Evolutionary conservation across 2,797 vertebrate genomes (phyloP).

Genomic region (Rhinichthys osculus): DNA sequence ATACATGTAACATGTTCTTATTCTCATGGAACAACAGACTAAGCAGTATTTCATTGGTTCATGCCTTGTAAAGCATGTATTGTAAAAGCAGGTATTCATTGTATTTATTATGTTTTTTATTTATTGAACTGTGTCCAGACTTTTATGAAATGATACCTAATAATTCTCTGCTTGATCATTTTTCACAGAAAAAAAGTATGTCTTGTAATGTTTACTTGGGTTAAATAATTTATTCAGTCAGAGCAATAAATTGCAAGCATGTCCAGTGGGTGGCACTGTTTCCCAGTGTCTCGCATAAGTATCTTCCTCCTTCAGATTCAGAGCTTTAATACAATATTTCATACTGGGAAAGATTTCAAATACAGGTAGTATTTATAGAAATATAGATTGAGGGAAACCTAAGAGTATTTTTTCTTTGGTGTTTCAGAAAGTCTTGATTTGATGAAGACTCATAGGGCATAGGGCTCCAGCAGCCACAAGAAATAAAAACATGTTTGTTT

Average conservation of each 20-base stretch:
- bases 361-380: neutral
- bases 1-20: neutral
- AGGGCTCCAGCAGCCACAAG: neutral
- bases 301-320: neutral
- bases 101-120: neutral
- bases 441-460: neutral
- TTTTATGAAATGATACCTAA: neutral
- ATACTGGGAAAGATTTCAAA: conserved; percentile 33
- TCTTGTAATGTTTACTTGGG: conserved; percentile 16
- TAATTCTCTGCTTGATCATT: neutral
- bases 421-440: conserved; percentile 6
- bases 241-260: conserved; percentile 29
- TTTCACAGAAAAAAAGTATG: neutral
- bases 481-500: neutral
- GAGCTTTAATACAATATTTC: neutral
- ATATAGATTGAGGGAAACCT: neutral
- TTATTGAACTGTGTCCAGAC: conserved; percentile 12
- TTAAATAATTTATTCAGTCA: conserved; percentile 42
- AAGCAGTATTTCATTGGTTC: neutral
- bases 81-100: neutral
- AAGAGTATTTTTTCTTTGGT: neutral
- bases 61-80: conserved; percentile 12
- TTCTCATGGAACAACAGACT: neutral
- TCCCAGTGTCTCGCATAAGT: conserved; percentile 13
- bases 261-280: conserved; percentile 52